Evolutionary conservation across 2,888 invertebrate species (phyloP), one percentile per base, ranked within the genome.

Genomic region (Acanthococcus lagerstroemiae): DNA sequence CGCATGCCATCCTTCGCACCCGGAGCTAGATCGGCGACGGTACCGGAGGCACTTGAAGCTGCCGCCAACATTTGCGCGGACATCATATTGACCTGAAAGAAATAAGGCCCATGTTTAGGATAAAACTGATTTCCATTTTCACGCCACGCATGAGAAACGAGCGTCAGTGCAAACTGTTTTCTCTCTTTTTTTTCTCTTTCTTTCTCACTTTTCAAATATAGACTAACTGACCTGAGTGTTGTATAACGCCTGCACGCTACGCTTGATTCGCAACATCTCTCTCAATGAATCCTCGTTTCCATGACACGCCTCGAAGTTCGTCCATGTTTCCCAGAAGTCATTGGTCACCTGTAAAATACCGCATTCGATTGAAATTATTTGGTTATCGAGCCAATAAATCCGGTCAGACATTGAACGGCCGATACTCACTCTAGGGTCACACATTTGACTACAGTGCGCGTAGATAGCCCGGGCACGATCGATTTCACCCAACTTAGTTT

Each of bases 231-330:
- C 84, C 80, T 97, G 95, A 1, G 96, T 97, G 76, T 97, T 99
- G 76, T 94, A 99, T 73, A 91, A 91, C 4, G 97, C 97, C 78
- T 96, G 95, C 0, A 99, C 92, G 74, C 95, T 95, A 72, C 97
- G 84, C 78, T 96, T 95, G 70, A 99, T 95, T 73, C 97, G 82
- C 72, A 99, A 79, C 96, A 99, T 96, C 80, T 99, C 97, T 54
- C 96, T 82, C 85, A 99, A 94, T 0, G 99, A 99, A 74, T 99
- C 99, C 77, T 99, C 97, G 78, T 99, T 99, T 17, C 99, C 99
- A 78, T 99, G 97, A 55, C 92, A 84, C 19, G 97, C 92, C 80
- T 99, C 99, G 79, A 99, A 99, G 74, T 97, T 95, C 76, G 96
- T 95, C 99, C 99, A 99, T 1, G 91, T 90, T 74, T 93, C 90